phyloP scores from a whole-genome alignment of 2,888 invertebrate species.

The Anarsia innoxiella region DNA sequence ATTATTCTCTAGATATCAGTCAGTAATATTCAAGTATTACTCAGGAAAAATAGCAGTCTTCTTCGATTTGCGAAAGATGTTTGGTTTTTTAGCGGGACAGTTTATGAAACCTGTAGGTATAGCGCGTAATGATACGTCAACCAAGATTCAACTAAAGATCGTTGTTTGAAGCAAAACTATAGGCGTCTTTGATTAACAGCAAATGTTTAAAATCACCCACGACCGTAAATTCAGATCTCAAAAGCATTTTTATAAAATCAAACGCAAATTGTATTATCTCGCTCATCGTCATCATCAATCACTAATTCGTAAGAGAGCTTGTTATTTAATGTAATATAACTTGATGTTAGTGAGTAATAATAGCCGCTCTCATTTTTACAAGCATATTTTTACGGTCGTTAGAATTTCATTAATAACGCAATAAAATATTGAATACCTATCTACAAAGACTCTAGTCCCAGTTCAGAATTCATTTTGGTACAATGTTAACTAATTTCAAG shows the following conservation, averaged over 20 bases:
- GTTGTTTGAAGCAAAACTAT: too few relatives aligned
- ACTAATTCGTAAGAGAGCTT: constrained; percentile 7
- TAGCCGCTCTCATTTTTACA: background rate
- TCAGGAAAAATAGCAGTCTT: too few relatives aligned
- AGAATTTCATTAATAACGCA: too few relatives aligned
- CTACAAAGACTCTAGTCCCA: constrained; percentile 40
- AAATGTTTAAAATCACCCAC: background rate
- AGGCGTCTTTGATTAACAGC: too few relatives aligned
- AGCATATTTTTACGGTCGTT: background rate
- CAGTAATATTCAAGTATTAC: too few relatives aligned
- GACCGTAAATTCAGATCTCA: constrained; percentile 1
- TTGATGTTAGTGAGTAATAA: background rate
- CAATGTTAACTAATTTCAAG: constrained; percentile 17
- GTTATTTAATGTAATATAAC: constrained; percentile 11
- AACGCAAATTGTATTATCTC: background rate
- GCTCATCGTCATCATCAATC: background rate
- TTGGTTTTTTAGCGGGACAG: too few relatives aligned
- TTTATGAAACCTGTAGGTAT: too few relatives aligned
- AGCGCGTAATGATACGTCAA: too few relatives aligned
- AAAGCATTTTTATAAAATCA: constrained; percentile 1
- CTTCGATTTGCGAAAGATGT: too few relatives aligned
- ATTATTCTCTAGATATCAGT: too few relatives aligned
- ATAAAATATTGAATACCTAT: too few relatives aligned
- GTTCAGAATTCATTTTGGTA: constrained; percentile 27
- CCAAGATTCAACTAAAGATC: too few relatives aligned